These are phyloP conservation scores for Tetramorium parvispinum DNA, from an alignment of 1,140 invertebrate species.

Conservation along the genomic window DNA sequence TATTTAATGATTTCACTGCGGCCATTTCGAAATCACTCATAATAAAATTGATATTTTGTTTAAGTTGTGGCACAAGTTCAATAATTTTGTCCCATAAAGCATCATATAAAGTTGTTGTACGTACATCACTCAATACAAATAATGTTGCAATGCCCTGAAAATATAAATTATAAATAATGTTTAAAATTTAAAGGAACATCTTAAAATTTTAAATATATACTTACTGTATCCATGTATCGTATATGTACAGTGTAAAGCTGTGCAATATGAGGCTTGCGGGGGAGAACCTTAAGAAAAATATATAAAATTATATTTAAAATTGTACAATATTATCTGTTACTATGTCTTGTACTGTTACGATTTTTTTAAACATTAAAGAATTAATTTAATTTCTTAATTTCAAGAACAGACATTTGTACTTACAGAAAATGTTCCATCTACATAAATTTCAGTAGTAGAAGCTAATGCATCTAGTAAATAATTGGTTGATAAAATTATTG, in stretches of 20 bases:
- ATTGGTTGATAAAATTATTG: constrained; percentile 22
- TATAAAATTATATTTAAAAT: no score
- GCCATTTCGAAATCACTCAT: constrained; percentile 39
- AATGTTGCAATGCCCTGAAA: constrained; percentile 25
- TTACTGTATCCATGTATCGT: constrained; percentile 30
- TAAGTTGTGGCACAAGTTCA: neutral
- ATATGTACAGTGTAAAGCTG: constrained; percentile 18
- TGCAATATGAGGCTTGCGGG: neutral
- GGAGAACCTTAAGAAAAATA: constrained; percentile 1
- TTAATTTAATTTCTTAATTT: no score
- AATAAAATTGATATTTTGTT: constrained; percentile 19
- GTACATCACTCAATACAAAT: constrained; percentile 8
- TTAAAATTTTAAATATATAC: neutral
- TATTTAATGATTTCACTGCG: neutral
- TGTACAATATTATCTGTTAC: no score
- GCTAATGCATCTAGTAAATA: neutral
- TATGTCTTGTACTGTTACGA: no score
- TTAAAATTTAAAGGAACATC: no score
- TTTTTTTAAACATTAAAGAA: no score
- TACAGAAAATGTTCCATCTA: constrained; percentile 40
- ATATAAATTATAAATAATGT: no score
- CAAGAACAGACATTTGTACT: neutral
- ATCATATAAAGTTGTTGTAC: constrained; percentile 9
- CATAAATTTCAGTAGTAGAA: constrained; percentile 3
- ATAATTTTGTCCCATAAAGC: constrained; percentile 31